Evolutionary conservation across 1,140 invertebrate genomes (phyloP).

Genomic region (Pantala flavescens): DNA sequence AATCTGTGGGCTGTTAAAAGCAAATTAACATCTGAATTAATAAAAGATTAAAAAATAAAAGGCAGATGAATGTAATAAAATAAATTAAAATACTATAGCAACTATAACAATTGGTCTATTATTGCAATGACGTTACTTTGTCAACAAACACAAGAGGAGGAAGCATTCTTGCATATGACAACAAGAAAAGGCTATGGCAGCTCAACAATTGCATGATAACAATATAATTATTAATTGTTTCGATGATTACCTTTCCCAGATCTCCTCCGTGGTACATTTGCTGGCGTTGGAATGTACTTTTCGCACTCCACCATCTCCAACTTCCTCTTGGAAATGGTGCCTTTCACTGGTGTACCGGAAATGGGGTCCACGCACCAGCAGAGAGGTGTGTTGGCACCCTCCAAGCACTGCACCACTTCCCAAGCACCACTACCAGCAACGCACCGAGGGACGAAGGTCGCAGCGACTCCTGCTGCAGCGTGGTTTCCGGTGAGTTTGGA

Average conservation of each 20-base stretch:
- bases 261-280: neutral
- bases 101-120: too few species aligned
- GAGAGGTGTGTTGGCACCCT: conserved; percentile 51
- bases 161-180: too few species aligned
- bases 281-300: neutral
- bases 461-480: neutral
- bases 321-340: neutral
- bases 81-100: too few species aligned
- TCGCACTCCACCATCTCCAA: neutral
- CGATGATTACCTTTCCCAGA: neutral
- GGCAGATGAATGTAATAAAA: too few species aligned
- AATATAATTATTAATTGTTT: too few species aligned
- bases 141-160: too few species aligned
- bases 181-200: too few species aligned
- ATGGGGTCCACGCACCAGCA: conserved; percentile 77
- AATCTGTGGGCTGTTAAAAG: neutral
- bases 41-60: too few species aligned
- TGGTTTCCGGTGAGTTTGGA: conserved; percentile 47
- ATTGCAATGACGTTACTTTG: too few species aligned
- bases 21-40: too few species aligned
- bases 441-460: conserved; percentile 59
- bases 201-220: too few species aligned
- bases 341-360: conserved; percentile 58
- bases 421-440: conserved; percentile 59
- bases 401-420: conserved; percentile 70